Evolutionary conservation across 2,888 invertebrate genomes (phyloP), one percentile per base, ranked within the genome.

Genomic region (Phortica okadai): DNA sequence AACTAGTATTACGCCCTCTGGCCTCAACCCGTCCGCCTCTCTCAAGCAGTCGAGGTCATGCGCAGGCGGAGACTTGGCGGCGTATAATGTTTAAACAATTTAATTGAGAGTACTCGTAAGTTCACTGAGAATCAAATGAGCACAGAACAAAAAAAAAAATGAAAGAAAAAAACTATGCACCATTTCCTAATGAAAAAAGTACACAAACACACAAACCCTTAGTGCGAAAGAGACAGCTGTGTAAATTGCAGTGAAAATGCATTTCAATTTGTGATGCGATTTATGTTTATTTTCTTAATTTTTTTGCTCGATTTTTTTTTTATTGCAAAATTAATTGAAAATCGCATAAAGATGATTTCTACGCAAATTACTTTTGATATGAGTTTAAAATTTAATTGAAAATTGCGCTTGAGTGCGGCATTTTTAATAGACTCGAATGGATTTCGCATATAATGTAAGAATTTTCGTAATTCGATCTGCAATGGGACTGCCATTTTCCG

Each of bases 1-100:
- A n/a, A 56, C n/a, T 14, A 16, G n/a, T 16, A 56, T 56, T 56
- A 56, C n/a, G 14, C 56, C n/a, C 62, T 6, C 21, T 16, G 1
- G 16, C 6, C 6, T 7, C 62, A 8, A 10, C 62, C n/a, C 8
- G 1, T 1, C 25, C 4, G 50, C 62, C 62, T 59, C 21, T 16
- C 8, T 6, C 62, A 62, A 8, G 25, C 25, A 6, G 21, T 21
- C 21, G 62, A 62, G 25, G 62, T 25, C 25, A 21, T 62, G 11
- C 25, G 62, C 25, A 62, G 70, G 70, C 70, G 50, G 70, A 70
- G 70, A 54, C 70, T 54, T 1, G 16, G 54, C 50, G 70, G 50
- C 70, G 56, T 56, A 56, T 33, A 72, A 54, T 72, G 70, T 72
- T 72, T 72, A 72, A 72, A 72, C 70, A 72, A 72, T 72, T 72